phyloP scores from a whole-genome alignment of 2,888 invertebrate genomes.

The Willowsia nigromaculata region DNA sequence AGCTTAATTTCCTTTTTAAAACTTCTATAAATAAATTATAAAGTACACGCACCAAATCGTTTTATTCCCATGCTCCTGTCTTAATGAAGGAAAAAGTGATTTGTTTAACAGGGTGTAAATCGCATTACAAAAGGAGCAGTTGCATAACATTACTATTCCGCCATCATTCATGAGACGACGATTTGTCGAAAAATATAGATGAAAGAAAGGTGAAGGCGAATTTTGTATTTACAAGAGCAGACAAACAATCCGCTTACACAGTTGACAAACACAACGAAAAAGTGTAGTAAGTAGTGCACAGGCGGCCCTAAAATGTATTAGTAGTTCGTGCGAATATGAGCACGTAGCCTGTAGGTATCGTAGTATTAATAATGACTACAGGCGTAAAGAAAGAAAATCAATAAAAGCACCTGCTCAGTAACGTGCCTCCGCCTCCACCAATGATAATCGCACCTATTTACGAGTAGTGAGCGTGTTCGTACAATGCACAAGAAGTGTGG shows the following conservation, averaged over 20 bases:
- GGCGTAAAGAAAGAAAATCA: conserved; percentile 69
- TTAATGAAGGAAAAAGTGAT: background rate
- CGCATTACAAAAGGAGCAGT: background rate
- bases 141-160: background rate
- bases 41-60: background rate
- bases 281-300: background rate
- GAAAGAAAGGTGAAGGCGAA: background rate
- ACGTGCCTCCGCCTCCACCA: conserved; percentile 72
- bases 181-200: background rate
- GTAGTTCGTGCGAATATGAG: conserved; percentile 70
- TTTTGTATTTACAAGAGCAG: background rate
- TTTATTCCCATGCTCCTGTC: background rate
- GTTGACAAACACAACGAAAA: background rate
- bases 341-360: conserved; percentile 56
- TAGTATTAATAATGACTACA: conserved; percentile 65
- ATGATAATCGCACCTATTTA: conserved; percentile 68
- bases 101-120: conserved; percentile 6
- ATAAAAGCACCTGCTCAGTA: conserved; percentile 74
- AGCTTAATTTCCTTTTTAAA: conserved; percentile 34
- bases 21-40: conserved; percentile 16
- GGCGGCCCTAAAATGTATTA: conserved; percentile 37
- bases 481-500: background rate
- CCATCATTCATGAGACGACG: conserved; percentile 3
- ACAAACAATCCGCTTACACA: background rate
- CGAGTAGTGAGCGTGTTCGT: conserved; percentile 11